Base-by-base conservation (phyloP, 2,888 invertebrate genomes). In the Dasypolia templi region DNA sequence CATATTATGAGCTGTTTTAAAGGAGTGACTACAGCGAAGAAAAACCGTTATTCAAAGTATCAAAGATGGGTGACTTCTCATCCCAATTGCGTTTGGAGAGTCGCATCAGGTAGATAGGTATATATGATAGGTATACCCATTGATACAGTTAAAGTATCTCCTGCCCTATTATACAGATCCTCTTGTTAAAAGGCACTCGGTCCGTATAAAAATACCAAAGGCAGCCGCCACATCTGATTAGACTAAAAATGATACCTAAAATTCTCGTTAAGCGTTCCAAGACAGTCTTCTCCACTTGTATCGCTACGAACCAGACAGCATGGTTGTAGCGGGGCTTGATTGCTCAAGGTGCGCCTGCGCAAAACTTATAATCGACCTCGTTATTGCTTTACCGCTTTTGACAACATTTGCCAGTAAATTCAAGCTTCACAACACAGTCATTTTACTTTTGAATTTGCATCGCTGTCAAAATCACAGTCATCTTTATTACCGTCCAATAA, bases 21-120 rank as follows among this genome's bases (percentile, higher is more conserved):
- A 70, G 63, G 69, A 84, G 70, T 68, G 73, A 65, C 64, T 51
- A 53, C 53, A 53, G 62, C 32, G 55, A 56, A 56, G 26, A 1
- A 32, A 44, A n/a, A 26, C 22, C 29, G 49, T 58, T 49, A 55
- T 66, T 44, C 55, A 29, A 22, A 14, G n/a, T 42, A 46, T 58
- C 22, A 68, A 19, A 3, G 61, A 65, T 72, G 26, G 64, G 59
- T 58, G 35, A 63, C 11, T 59, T 1, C 14, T 9, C 22, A 22
- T 51, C 3, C 14, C 17, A 46, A 53, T 3, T 58, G 17, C 32
- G 5, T 14, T 29, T 55, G 14, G 17, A 58, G 14, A 19, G n/a
- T 17, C 46, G 19, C 3, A 19, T 39, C 29, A 1, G 26, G n/a
- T 46, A 9, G 58, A 35, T 51, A 29, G 17, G n/a, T n/a, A n/a